These are phyloP conservation scores for Galleria mellonella DNA, from an alignment of 1,140 invertebrate species.

Conservation along the genomic window DNA sequence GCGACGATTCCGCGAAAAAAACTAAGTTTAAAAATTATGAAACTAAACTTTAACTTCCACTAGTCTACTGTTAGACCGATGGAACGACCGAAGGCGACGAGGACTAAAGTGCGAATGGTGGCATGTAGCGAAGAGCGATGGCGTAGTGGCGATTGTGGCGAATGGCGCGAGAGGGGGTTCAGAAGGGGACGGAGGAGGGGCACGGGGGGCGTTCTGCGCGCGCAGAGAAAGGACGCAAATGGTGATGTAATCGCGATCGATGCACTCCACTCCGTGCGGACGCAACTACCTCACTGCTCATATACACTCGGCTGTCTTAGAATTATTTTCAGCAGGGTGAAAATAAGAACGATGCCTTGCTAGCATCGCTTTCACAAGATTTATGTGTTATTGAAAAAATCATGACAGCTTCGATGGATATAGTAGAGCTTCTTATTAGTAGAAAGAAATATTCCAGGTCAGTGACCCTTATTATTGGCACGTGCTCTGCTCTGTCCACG, in stretches of 20 bases:
- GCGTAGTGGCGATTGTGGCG: conserved; percentile 47
- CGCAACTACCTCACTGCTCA: conserved; percentile 28
- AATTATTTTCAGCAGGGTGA: conserved; percentile 8
- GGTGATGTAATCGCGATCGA: conserved; percentile 70
- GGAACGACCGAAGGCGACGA: conserved; percentile 36
- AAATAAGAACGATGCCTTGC: neutral
- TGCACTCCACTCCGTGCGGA: conserved; percentile 49
- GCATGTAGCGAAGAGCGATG: conserved; percentile 38
- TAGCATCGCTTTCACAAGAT: neutral
- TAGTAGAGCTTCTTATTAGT: neutral
- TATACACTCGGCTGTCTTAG: conserved; percentile 8
- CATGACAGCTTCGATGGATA: conserved; percentile 1
- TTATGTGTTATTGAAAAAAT: conserved; percentile 1
- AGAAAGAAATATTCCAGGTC: conserved; percentile 11
- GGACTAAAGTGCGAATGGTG: conserved; percentile 55
- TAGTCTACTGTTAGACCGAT: conserved; percentile 14
- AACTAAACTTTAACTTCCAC: conserved; percentile 46
- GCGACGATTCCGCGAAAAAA: conserved; percentile 14
- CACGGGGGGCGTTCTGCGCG: conserved; percentile 45
- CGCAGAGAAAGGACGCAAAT: conserved; percentile 68
- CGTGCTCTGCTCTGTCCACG: conserved; percentile 24
- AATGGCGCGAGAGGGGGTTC: conserved; percentile 27
- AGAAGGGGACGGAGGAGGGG: conserved; percentile 14
- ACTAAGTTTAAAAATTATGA: conserved; percentile 30
- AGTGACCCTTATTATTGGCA: conserved; percentile 22